Evolutionary conservation across 2,888 invertebrate genomes (phyloP).

Genomic region (Coremacera marginata): DNA sequence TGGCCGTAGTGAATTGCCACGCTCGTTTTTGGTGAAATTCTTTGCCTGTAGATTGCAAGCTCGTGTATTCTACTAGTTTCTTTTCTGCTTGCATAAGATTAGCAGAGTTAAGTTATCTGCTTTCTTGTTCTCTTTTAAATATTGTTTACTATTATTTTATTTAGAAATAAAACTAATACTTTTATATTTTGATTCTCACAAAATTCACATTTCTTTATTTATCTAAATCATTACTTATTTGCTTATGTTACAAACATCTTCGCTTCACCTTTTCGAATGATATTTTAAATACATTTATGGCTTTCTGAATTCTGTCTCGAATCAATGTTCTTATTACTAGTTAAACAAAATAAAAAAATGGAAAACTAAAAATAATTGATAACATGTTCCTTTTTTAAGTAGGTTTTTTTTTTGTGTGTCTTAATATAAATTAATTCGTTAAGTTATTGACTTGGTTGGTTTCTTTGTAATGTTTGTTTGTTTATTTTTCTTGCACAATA

Average conservation of each 20-base stretch:
- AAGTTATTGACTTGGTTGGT: not conserved
- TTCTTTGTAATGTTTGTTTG: conserved; percentile 11
- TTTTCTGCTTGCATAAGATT: too few species aligned
- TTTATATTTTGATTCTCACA: conserved; percentile 5
- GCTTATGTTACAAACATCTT: not conserved
- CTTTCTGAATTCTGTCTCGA: not conserved
- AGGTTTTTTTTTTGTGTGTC: conserved; percentile 2
- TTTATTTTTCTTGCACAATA: conserved; percentile 21
- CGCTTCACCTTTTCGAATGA: not conserved
- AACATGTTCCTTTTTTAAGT: conserved; percentile 6
- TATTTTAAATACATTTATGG: not conserved
- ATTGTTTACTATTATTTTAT: too few species aligned
- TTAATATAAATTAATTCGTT: not conserved
- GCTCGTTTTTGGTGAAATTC: too few species aligned
- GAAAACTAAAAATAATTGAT: conserved; percentile 29
- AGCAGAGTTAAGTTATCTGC: too few species aligned
- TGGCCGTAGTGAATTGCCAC: too few species aligned
- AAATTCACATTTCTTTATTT: conserved; percentile 21
- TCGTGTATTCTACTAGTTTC: too few species aligned
- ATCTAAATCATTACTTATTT: conserved; percentile 15
- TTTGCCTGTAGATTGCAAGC: too few species aligned
- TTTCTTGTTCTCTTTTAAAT: too few species aligned
- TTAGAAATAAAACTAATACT: not conserved
- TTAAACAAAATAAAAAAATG: not conserved
- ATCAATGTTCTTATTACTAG: not conserved